phyloP scores from a whole-genome alignment of 2,797 vertebrate genomes.

The Fratercula arctica region DNA sequence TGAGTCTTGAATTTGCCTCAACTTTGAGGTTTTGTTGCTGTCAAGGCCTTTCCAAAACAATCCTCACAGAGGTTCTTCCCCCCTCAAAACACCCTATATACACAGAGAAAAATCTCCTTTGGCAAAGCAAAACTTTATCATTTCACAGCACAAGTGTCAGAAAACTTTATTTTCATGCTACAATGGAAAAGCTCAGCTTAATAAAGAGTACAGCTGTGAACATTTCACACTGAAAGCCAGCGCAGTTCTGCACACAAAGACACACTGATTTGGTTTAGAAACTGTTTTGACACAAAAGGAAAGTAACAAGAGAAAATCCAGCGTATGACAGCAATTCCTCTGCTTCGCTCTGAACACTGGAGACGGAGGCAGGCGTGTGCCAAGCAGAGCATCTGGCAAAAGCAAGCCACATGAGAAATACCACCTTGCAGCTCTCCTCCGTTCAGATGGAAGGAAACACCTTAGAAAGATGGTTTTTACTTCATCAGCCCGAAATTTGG shows the following conservation, averaged over 20 bases:
- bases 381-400: background rate
- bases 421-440: background rate
- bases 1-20: background rate
- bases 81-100: background rate
- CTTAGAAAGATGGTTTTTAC: background rate
- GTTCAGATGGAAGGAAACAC: background rate
- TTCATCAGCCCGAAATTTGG: background rate
- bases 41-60: background rate
- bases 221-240: background rate
- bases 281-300: background rate
- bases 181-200: background rate
- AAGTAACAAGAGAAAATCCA: background rate
- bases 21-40: background rate
- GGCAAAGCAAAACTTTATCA: background rate
- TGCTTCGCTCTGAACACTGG: background rate
- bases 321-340: accelerated
- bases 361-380: background rate
- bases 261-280: background rate
- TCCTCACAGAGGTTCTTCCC: background rate
- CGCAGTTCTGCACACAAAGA: background rate
- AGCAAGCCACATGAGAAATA: background rate
- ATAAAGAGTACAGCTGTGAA: background rate
- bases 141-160: background rate
- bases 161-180: background rate
- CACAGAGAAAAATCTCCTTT: background rate